Evolutionary conservation across 35 echinoderm and acorn worm genomes (phyloP), one percentile per base, ranked within the genome.

Genomic region (Holothuria glaberrima): DNA sequence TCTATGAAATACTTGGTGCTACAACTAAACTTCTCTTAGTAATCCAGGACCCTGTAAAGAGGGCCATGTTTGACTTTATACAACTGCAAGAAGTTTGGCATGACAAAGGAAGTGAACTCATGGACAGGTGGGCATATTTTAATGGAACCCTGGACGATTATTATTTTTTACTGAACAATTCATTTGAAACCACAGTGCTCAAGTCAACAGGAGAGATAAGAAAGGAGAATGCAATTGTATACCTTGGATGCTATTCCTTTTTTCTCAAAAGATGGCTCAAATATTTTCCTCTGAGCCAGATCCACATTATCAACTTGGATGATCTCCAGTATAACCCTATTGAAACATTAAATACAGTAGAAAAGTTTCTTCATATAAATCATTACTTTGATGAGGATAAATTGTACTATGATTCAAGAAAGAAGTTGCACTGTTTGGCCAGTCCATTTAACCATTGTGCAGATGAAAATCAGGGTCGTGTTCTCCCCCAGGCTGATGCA

Each of bases 11-110:
- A 4, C 59, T 97, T 18, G 80, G 77, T 14, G 35, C 9, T 9
- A 67, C 83, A 10, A 83, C 72, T 0, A 95, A 95, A 32, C 59
- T 95, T 10, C 71, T 95, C 22, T 29, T 89, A 18, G 61, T 95
- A 19, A 22, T 92, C 19, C 44, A 87, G 1, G 90, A 92, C 36
- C 94, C 94, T 58, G 62, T 87, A 1, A 59, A 85, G 14, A 61
- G 90, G 57, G 90, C 94, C 3, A 75, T 95, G 7, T 86, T 48
- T 50, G 91, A 92, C 20, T 90, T 86, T 60, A 32, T 92, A 21
- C 90, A 91, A 21, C 25, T 82, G 41, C 85, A 70, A 28, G 59
- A 68, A n/a, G 34, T 87, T 20, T 87, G 85, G 85, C 12, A 27
- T 54, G 38, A 87, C 14, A 87, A 87, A 50, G 85, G 85, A 16